These are phyloP conservation scores for Drosophila demipolita DNA, from an alignment of 2,888 invertebrate species.

Conservation along the genomic window DNA sequence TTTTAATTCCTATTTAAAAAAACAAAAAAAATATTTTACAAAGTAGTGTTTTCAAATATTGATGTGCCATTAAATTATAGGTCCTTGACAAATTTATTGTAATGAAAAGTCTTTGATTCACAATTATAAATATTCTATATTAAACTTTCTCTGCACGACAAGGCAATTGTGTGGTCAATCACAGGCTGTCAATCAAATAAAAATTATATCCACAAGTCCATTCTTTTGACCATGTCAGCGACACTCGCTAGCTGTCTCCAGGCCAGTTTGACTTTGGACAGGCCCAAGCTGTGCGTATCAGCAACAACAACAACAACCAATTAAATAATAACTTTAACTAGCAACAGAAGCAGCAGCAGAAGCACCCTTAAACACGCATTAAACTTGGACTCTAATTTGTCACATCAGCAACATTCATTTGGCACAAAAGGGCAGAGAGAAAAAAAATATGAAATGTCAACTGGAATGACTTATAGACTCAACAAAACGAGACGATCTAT, in stretches of 20 bases:
- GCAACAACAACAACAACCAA: conserved; percentile 45
- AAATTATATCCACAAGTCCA: conserved; percentile 55
- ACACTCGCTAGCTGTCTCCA: conserved; percentile 44
- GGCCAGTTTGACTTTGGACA: conserved; percentile 42
- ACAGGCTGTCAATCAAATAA: conserved; percentile 41
- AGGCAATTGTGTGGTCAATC: conserved; percentile 39
- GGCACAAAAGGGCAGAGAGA: conserved; percentile 5
- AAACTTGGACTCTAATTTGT: conserved; percentile 45
- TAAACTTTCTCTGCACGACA: conserved; percentile 23
- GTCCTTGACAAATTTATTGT: background rate
- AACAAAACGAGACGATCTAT: conserved; percentile 46
- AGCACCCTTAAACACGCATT: conserved; percentile 28
- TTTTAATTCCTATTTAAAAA: too few species aligned
- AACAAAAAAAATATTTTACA: background rate
- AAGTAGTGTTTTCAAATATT: background rate
- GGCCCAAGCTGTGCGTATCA: conserved; percentile 55
- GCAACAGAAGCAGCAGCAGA: conserved; percentile 1
- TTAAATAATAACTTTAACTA: conserved; percentile 43
- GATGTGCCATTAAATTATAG: background rate
- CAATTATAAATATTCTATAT: background rate
- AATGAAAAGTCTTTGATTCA: background rate
- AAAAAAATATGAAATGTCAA: conserved; percentile 65
- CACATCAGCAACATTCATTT: conserved; percentile 39
- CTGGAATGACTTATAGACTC: conserved; percentile 65
- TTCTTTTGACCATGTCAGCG: conserved; percentile 50